Evolutionary conservation across 2,797 vertebrate genomes (phyloP).

Genomic region (Acestrorhynchus altus): DNA sequence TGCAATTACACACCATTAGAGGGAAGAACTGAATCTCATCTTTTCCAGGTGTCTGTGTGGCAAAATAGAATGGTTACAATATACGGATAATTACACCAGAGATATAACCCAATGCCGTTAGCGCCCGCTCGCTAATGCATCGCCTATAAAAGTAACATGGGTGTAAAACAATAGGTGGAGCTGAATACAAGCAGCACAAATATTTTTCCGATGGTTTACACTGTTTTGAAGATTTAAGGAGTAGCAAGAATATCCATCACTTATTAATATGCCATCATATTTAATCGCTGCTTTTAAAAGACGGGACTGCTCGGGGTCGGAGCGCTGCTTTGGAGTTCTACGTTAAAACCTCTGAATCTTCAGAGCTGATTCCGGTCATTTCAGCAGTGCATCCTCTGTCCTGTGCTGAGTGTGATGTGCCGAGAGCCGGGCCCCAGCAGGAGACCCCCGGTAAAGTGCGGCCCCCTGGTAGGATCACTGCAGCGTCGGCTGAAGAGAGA

Average conservation of each 20-base stretch:
- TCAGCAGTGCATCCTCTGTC: not conserved
- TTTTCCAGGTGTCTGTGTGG: not conserved
- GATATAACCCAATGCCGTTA: not conserved
- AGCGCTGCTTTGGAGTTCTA: too few relatives aligned
- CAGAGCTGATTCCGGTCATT: not conserved
- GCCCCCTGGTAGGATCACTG: not conserved
- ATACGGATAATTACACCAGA: not conserved
- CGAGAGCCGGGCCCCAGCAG: conserved; percentile 14
- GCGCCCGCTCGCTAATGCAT: not conserved
- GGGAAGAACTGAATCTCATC: not conserved
- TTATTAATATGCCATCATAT: too few relatives aligned
- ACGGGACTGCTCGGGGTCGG: too few relatives aligned
- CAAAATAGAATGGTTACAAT: not conserved
- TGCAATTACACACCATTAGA: conserved; percentile 23
- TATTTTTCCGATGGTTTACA: too few relatives aligned
- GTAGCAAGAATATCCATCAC: too few relatives aligned
- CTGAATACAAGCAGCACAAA: too few relatives aligned
- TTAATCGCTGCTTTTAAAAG: too few relatives aligned
- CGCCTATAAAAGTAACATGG: not conserved
- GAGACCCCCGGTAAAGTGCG: not conserved
- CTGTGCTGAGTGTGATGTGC: not conserved
- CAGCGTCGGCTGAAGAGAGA: conserved; percentile 20
- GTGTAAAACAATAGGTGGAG: too few relatives aligned
- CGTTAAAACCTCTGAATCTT: too few relatives aligned
- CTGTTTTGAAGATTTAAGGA: too few relatives aligned